A percentile compares a stretch with the other conserved stretches of the same genome.
Evolutionary conservation across 2,888 invertebrate genomes (phyloP).

Genomic region (Dexiosoma caninum): DNA sequence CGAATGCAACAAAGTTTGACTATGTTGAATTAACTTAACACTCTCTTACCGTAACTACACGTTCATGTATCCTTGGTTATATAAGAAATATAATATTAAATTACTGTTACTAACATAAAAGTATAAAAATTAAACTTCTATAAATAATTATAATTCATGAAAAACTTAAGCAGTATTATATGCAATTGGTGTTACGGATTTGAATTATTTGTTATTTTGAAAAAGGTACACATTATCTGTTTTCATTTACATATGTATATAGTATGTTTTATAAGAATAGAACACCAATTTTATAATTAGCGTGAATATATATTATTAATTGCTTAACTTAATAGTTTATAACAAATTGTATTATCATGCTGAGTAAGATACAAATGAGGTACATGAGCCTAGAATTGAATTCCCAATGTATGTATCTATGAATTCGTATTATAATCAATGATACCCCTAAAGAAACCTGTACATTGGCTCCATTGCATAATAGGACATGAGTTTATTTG

Average conservation of each 20-base stretch:
- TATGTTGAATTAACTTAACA: no score
- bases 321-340: not conserved
- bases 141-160: not conserved
- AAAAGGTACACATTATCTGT: slow-evolving; percentile 26
- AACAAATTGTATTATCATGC: not conserved
- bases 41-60: no score
- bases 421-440: not conserved
- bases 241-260: not conserved
- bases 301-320: not conserved
- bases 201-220: not conserved
- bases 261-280: not conserved
- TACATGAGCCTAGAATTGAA: slow-evolving; percentile 1
- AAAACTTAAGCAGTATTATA: not conserved
- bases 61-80: no score
- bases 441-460: not conserved
- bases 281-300: slow-evolving; percentile 11
- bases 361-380: not conserved
- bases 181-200: not conserved
- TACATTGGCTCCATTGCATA: no score
- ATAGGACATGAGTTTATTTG: no score
- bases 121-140: not conserved
- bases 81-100: not conserved
- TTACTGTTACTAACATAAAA: not conserved
- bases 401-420: not conserved
- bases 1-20: no score